A percentile compares a stretch with the other conserved stretches of the same genome.
Conservation (phyloP, 1,140 invertebrate genomes). For the Panulirus ornatus region DNA sequence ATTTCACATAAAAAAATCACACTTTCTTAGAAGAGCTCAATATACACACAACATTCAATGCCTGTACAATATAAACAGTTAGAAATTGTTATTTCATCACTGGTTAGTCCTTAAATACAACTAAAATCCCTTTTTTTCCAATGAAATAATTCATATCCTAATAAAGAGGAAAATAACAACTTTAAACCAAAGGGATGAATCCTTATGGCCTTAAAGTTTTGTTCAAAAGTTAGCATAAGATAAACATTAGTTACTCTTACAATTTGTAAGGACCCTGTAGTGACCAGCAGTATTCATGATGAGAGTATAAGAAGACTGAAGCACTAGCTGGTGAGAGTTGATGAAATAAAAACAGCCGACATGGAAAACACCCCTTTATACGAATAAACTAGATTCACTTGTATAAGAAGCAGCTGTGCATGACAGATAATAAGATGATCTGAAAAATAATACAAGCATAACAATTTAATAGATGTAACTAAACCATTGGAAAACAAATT, state of each 20-base stretch:
- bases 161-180: not conserved
- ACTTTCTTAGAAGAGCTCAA: slow-evolving; percentile 68
- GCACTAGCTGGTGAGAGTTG: not conserved
- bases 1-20: slow-evolving; percentile 72
- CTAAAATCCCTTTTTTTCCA: not conserved
- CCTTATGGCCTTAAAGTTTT: not conserved
- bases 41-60: slow-evolving; percentile 64
- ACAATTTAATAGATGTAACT: not conserved
- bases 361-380: not conserved
- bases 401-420: not conserved
- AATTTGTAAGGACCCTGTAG: not conserved
- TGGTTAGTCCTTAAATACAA: not conserved
- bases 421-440: not conserved
- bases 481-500: not conserved
- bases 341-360: not conserved
- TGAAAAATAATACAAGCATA: not conserved
- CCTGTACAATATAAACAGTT: slow-evolving; percentile 52
- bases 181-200: not conserved
- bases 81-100: slow-evolving; percentile 9
- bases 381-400: not conserved
- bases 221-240: not conserved
- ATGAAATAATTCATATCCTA: not conserved
- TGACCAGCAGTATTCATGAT: not conserved
- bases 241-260: not conserved
- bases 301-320: slow-evolving; percentile 6